Base-by-base conservation (phyloP, 2,797 vertebrate genomes). In the Melanotaenia trifasciata region DNA sequence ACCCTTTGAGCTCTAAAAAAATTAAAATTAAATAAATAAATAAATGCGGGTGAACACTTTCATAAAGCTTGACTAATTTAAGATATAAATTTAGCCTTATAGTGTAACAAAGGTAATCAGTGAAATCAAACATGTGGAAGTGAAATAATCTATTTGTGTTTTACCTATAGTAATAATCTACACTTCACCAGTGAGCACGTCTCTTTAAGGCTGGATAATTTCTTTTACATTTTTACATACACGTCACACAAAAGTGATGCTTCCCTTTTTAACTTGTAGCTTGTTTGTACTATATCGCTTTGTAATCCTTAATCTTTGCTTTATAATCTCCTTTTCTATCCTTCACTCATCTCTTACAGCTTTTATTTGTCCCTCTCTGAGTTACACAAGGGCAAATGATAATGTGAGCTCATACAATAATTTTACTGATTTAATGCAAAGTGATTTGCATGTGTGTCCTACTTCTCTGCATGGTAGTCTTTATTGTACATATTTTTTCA, bases 241-340 rank as follows among this genome's bases (percentile, higher is more conserved):
- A 0, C 28, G 43, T 40, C 5, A 12, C 58, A 38, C 1, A 36
- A 61, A n/a, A 51, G 26, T 22, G 26, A 70, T 56, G 13, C 38
- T 63, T 32, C 50, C 10, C 18, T 22, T 54, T 58, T 43, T 33
- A 56, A 35, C 5, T 40, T 28, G 32, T 18, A 20, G 20, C 28
- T 51, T 72, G 33, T 66, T 66, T 51, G n/a, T 56, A 54, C 47
- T 61, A 30, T 36, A 53, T 50, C n/a, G 33, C 40, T 61, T 64
- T 61, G 53, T 57, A 69, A 67, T 68, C 54, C 53, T 26, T 62
- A 58, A 40, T 33, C 33, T 56, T 33, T 69, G 45, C 2, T 56
- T 45, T 32, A 13, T 68, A 51, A 45, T 62, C 63, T 65, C 7
- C 50, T 54, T 35, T 28, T n/a, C 28, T 18, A 16, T 20, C 10